Percentiles rank a stretch among this genome's conserved stretches.
Evolutionary conservation across 1,140 invertebrate genomes (phyloP).

Genomic region (Zaprionus kolodkinae): DNA sequence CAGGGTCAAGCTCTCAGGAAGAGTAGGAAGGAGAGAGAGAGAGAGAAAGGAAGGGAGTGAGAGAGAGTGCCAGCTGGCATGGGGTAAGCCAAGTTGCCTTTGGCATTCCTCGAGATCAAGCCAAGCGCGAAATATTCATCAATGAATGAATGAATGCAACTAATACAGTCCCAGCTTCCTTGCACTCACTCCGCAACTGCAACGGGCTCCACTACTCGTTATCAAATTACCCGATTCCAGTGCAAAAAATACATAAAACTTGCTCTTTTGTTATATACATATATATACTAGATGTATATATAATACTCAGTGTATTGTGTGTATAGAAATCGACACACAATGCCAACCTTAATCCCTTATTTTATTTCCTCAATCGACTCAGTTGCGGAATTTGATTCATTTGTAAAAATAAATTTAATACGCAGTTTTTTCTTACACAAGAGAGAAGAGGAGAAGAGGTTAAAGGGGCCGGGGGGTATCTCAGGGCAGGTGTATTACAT

Average conservation of each 20-base stretch:
- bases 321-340: constrained; percentile 3
- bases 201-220: not conserved
- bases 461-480: no score
- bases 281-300: not conserved
- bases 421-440: not conserved
- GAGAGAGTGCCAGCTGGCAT: no score
- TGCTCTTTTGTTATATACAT: not conserved
- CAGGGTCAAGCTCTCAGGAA: not conserved
- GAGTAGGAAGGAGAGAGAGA: not conserved
- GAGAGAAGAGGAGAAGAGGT: no score
- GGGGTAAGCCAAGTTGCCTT: not conserved
- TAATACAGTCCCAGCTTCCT: not conserved
- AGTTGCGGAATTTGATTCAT: constrained; percentile 9
- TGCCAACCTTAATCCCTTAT: not conserved
- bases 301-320: not conserved
- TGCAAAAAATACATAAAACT: not conserved
- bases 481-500: no score
- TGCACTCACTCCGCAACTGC: not conserved
- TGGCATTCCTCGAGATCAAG: not conserved
- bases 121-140: not conserved
- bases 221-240: constrained; percentile 3
- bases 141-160: not conserved
- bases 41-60: not conserved
- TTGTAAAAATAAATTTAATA: constrained; percentile 6
- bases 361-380: not conserved